Evolutionary conservation across 2,888 invertebrate species (phyloP), one percentile per base, ranked within the genome.

Genomic region (Corythucha ciliata): DNA sequence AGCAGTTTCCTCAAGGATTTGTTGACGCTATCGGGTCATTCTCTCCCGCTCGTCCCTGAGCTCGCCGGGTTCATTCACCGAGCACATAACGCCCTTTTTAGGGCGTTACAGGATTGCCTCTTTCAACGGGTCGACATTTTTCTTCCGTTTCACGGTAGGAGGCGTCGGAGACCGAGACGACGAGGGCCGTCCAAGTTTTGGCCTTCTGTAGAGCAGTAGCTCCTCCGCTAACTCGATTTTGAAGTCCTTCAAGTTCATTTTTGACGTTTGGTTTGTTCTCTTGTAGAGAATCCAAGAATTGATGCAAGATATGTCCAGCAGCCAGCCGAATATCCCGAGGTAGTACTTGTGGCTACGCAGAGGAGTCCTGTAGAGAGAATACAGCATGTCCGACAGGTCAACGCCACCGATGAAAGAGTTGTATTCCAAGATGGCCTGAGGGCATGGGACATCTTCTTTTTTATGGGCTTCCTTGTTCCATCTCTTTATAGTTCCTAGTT

Each of bases 341-440:
- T 44, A 44, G 10, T 16, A 41, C 22, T 22, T 41, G 22, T 41
- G 41, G 44, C 44, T 44, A 16, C 44, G 2, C 18, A 29, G 32
- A n/a, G 10, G 14, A 2, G 29, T 27, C 3, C 27, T 2, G 20
- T 44, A 44, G 20, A 44, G 16, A 2, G 44, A 2, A 12, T 29
- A 16, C 3, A 44, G 27, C 44, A 44, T 44, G 26, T 45, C 33
- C 14, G 32, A 21, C 2, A 45, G 14, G 22, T 45, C 45, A 4
- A 45, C 45, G 10, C 45, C 45, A 32, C 45, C 33, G 21, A 45
- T 45, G 33, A 32, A 45, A 21, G 29, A 33, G n/a, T 45, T 45
- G 45, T 45, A 45, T 16, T 32, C 45, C 4, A 6, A 18, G 2
- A 45, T 45, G 3, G 25, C 16, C 3, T 4, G 21, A 12, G 45